These are phyloP conservation scores for Spinibarbus caldwelli DNA, from an alignment of 2,797 vertebrate species.

Conservation along the genomic window DNA sequence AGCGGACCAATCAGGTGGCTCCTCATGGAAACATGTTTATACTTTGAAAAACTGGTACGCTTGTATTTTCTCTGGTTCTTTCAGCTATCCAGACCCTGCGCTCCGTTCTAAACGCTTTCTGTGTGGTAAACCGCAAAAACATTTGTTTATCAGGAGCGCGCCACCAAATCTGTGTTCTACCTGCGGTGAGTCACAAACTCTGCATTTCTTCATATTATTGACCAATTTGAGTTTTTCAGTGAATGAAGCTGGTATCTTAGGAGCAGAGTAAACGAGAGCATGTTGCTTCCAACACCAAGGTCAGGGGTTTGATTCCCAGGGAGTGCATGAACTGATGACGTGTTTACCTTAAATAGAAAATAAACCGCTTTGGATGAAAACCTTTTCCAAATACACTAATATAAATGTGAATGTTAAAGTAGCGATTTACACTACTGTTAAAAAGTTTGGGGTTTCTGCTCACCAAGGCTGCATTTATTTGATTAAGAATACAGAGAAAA, in stretches of 20 bases:
- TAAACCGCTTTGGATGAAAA: not conserved
- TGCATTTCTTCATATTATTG: not conserved
- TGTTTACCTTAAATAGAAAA: not conserved
- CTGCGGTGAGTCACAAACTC: conserved; percentile 82
- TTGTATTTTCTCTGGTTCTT: conserved; percentile 15
- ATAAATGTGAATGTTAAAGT: not conserved
- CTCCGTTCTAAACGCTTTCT: conserved; percentile 95
- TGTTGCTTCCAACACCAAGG: too few species aligned
- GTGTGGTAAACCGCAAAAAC: conserved; percentile 97
- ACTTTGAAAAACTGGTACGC: not conserved
- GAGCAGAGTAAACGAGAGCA: not conserved
- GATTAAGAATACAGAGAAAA: not conserved
- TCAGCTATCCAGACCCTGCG: conserved; percentile 94
- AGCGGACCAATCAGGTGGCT: not conserved
- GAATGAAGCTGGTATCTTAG: not conserved
- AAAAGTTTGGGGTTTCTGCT: not conserved
- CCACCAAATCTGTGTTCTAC: conserved; percentile 97
- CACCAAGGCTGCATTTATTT: not conserved
- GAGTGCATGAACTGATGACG: not conserved
- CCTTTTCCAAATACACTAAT: not conserved
- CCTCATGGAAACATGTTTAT: not conserved
- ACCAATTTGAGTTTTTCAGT: not conserved
- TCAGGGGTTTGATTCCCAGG: not conserved
- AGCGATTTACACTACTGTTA: not conserved
- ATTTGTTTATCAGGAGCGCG: conserved; percentile 98